Base-by-base conservation (phyloP, 2,113 vertebrate genomes). In the Hylia prasina region DNA sequence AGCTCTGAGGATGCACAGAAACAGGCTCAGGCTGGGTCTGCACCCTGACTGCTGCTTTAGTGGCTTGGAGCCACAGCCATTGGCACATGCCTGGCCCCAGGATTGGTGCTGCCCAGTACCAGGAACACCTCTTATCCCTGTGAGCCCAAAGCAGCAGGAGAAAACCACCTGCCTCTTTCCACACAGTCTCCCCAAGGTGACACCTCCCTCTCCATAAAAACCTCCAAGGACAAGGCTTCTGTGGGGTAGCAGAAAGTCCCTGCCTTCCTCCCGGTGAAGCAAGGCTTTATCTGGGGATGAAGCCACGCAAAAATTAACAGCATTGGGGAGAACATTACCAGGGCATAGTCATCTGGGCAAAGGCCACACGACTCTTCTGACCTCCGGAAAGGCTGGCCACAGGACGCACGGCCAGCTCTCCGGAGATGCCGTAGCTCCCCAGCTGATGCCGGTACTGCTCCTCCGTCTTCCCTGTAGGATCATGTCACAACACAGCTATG, bases 331-430 rank as follows among this genome's bases (percentile, higher is more conserved):
- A 76, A 28, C 70, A 93, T 98, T 98, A 99, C 99, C 99, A 98
- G 53, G 98, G 98, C 99, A 99, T 99, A 3, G 99, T 99, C 99
- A 99, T 99, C 98, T 99, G 99, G 42, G 99, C 99, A 80, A 99
- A 99, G 71, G 99, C 99, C 83, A 99, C 99, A 0, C 99, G 97
- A 78, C 99, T 99, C 98, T 99, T 99, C 98, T 99, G 99, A 8
- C 99, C 99, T 31, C 99, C 99, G 0, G 99, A 99, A 73, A 99
- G 98, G 94, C 99, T 99, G 82, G 98, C 99, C 48, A 99, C 99
- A 0, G 99, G 98, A n/a, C 99, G 98, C 24, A 98, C 97, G 1
- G 99, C 98, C 70, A 99, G 98, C 82, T 99, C 99, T 9, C 99
- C 99, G 0, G 99, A 99, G 80, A 99, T 96, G 2, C 99, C 99